Base-by-base conservation (phyloP, 2,113 vertebrate species). In the Gasterosteus nipponicus region DNA sequence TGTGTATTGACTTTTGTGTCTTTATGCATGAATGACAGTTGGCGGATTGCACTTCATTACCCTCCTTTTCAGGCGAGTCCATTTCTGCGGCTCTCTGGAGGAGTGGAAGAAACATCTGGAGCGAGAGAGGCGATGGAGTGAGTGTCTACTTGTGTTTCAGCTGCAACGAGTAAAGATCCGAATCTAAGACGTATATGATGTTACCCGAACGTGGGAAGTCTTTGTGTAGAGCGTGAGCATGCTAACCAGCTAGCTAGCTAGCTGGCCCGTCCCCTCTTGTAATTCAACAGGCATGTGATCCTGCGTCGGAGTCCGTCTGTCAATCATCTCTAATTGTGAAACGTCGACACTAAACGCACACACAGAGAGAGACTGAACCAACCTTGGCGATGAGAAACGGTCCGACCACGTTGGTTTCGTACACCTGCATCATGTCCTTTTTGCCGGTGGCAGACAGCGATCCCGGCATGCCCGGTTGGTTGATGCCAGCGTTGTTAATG, bases 31-130 rank as follows among this genome's bases (percentile, higher is more conserved):
- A 54, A 41, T 29, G 35, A 41, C n/a, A 44, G n/a, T 26, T 14
- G 10, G 2, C 10, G 31, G 26, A 14, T 53, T 51, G 18, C 64
- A 53, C 11, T 67, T 53, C 11, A 39, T 54, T 67, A 83, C 84
- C 74, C 5, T 70, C 71, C 5, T 76, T 47, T 7, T 19, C 58
- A 66, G 65, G 5, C 5, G 56, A 59, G 15, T 1, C 1, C 2
- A 2, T 60, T 39, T 78, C 77, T 49, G 87, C 85, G 61, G 87
- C 82, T 39, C 26, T 83, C 72, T 79, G 51, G 18, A 87, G 87
- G 61, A 83, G 69, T 14, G 85, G 77, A 63, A 81, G 80, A 29
- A 78, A 42, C 77, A 82, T 61, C 85, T 87, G 60, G 4, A 53
- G 59, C 29, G 22, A 65, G 57, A 65, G 10, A 71, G 58, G 31